A percentile compares a stretch with the other conserved stretches of the same genome.
phyloP scores from a whole-genome alignment of 2,888 invertebrate genomes.

The Hypomecis punctinalis region DNA sequence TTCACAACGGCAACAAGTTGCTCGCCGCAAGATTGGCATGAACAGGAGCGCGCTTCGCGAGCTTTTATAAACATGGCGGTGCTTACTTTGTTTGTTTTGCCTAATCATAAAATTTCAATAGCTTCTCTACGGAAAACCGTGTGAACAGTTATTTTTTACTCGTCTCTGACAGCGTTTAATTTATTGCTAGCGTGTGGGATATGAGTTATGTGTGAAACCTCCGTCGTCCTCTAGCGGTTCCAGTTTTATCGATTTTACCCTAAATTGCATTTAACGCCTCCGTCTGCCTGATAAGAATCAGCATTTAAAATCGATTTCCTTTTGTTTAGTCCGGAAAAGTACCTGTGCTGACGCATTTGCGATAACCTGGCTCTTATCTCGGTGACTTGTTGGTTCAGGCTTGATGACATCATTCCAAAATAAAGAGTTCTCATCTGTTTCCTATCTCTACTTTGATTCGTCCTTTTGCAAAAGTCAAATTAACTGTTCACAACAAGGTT shows the following conservation, averaged over 20 bases:
- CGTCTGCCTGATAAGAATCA: constrained; percentile 32
- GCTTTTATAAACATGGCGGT: constrained; percentile 84
- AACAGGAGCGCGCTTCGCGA: constrained; percentile 83
- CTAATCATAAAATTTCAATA: constrained; percentile 80
- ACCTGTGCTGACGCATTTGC: constrained; percentile 62
- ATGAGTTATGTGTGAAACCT: constrained; percentile 9
- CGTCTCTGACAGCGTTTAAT: constrained; percentile 20
- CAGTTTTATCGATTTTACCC: constrained; percentile 18
- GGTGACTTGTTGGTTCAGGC: constrained; percentile 61
- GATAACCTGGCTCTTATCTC: constrained; percentile 68
- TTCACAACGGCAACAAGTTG: constrained; percentile 84
- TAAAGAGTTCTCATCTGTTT: constrained; percentile 37
- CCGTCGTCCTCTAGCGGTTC: neutral
- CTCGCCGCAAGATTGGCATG: constrained; percentile 83
- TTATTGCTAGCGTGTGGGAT: constrained; percentile 10
- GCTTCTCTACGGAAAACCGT: constrained; percentile 63
- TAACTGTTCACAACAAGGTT: neutral
- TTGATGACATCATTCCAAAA: constrained; percentile 62
- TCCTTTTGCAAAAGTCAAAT: neutral
- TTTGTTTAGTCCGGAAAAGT: constrained; percentile 55
- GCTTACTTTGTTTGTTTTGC: constrained; percentile 82
- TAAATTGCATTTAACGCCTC: constrained; percentile 38
- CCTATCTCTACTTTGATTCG: constrained; percentile 11
- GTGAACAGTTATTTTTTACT: constrained; percentile 46
- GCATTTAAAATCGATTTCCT: constrained; percentile 45